Base-by-base conservation (phyloP, 2,797 vertebrate genomes). In the Labeo calbasu region DNA sequence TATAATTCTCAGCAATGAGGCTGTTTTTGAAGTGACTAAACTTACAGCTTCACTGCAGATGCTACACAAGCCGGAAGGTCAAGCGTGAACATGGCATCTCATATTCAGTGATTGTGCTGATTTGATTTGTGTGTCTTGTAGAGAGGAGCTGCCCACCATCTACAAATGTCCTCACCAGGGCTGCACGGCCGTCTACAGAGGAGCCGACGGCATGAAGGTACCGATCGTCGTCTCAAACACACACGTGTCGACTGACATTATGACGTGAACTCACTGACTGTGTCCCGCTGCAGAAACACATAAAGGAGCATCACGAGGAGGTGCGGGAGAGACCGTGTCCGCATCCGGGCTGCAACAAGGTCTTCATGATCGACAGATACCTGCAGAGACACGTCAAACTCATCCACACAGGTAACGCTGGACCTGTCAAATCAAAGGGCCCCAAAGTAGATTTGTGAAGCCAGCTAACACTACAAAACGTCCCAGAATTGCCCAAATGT, bases 321-420 rank as follows among this genome's bases (percentile, higher is more conserved):
- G 95, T 99, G 17, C 93, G 96, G 43, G 97, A 98, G 90, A 92
- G 98, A 43, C 97, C 98, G 3, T 99, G 98, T 50, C 98, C 98
- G 73, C 97, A 99, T 79, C 98, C 98, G 0, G 98, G 98, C 89
- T 99, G 98, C 92, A 99, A 99, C 94, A 99, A 99, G 89, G 97
- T 99, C 7, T 99, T 99, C 91, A 97, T 99, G 97, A 99, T 99
- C 0, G 98, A 99, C 92, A 95, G 98, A 28, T 99, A 99, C 92
- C 95, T 99, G 0, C 98, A 99, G 94, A 93, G 98, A 2, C 98
- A 99, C 0, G 94, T 99, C 87, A 99, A 99, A 83, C 96, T 99
- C 87, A 99, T 98, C 79, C 98, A 99, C 88, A 99, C 98, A 83
- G 98, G 97, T 59, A 43, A 40, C 25, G 3, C 17, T 8, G 17